phyloP scores from a whole-genome alignment of 2,888 invertebrate genomes.

The Clanis bilineata region DNA sequence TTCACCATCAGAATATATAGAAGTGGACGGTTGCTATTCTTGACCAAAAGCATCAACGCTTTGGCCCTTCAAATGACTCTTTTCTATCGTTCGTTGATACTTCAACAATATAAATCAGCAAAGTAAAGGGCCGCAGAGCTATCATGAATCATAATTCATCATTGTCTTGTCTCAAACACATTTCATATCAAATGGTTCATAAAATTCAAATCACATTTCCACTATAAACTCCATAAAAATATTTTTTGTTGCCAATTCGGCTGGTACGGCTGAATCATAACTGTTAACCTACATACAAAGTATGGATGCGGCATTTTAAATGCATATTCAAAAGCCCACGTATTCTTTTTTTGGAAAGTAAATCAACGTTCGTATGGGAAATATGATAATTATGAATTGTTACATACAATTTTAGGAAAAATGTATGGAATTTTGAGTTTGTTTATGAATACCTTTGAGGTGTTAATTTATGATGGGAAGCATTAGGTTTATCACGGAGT shows the following conservation, averaged over 20 bases:
- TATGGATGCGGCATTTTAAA: neutral
- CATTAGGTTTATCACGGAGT: too few relatives aligned
- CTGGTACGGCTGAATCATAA: neutral
- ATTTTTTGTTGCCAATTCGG: conserved; percentile 16
- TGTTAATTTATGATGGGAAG: neutral
- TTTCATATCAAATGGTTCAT: neutral
- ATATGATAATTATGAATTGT: conserved; percentile 4
- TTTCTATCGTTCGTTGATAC: too few relatives aligned
- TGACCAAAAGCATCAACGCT: too few relatives aligned
- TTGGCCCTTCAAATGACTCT: too few relatives aligned
- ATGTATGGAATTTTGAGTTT: neutral
- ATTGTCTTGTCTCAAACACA: neutral
- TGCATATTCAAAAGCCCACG: neutral
- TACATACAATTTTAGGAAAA: neutral
- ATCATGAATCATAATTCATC: neutral
- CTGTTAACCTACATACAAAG: conserved; percentile 1
- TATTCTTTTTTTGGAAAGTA: neutral
- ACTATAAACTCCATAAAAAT: conserved; percentile 12
- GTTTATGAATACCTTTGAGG: neutral
- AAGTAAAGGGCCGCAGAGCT: neutral
- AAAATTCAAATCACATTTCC: conserved; percentile 2
- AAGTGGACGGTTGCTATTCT: too few relatives aligned
- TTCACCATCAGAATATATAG: too few relatives aligned
- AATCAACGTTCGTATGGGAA: conserved; percentile 6
- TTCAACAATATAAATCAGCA: neutral